Percentiles rank a stretch among this genome's conserved stretches.
phyloP scores from a whole-genome alignment of 2,888 invertebrate genomes.

The Tuberolachnus salignus region DNA sequence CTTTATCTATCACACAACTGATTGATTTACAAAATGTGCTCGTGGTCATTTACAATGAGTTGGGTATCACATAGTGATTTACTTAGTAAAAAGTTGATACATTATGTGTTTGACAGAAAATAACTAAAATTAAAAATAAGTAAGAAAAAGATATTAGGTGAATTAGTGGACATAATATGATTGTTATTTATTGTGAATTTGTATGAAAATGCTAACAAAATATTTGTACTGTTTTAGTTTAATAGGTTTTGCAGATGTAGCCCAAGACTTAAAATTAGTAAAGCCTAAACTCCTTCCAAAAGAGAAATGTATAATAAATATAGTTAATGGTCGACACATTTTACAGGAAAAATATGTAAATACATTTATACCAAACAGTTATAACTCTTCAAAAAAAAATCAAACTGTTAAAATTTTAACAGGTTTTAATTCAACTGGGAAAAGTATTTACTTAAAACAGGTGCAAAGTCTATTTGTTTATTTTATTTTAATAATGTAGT shows the following conservation, averaged over 20 bases:
- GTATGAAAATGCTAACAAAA: too few relatives aligned
- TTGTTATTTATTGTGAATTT: too few relatives aligned
- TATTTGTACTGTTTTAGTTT: constrained; percentile 44
- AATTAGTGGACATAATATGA: too few relatives aligned
- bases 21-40: too few relatives aligned
- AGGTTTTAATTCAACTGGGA: constrained; percentile 91
- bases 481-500: not conserved
- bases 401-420: constrained; percentile 78
- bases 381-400: constrained; percentile 67
- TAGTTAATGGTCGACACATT: constrained; percentile 77
- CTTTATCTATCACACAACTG: too few relatives aligned
- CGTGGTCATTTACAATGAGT: too few relatives aligned
- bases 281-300: constrained; percentile 57
- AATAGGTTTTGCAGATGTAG: constrained; percentile 54
- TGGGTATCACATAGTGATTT: too few relatives aligned
- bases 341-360: constrained; percentile 72
- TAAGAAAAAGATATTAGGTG: too few relatives aligned
- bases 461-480: constrained; percentile 62
- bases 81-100: too few relatives aligned
- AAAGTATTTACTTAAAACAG: constrained; percentile 90
- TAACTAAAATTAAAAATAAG: too few relatives aligned
- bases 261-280: constrained; percentile 54
- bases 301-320: constrained; percentile 64
- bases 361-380: constrained; percentile 77
- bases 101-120: too few relatives aligned